Base-by-base conservation (phyloP, 2,113 vertebrate species). In the Taxidea taxus region DNA sequence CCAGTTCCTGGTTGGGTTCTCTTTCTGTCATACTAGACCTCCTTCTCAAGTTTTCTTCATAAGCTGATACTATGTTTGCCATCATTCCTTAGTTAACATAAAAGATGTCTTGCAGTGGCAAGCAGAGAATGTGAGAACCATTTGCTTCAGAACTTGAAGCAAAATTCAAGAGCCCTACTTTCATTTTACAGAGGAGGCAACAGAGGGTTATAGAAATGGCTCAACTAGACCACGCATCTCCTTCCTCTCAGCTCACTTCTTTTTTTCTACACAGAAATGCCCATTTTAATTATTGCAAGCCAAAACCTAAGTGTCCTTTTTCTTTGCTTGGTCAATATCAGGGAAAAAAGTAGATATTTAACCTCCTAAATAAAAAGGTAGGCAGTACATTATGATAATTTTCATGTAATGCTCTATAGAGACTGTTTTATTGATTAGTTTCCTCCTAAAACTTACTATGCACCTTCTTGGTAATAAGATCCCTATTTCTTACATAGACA, bases 391-490 rank as follows among this genome's bases (percentile, higher is more conserved):
- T 56, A n/a, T 81, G 31, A 18, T 70, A 91, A 91, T 29, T 81
- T 39, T 23, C 64, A 88, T 3, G 4, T 60, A 87, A 80, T 31
- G 75, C 58, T 87, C 74, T 42, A 54, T 1, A 68, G 75, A 70
- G 47, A 58, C 9, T 6, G 37, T 88, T 95, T 85, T 91, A 54
- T 37, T 94, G 39, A 93, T 77, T 87, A 60, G 47, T 84, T 90
- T 97, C 62, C 70, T 54, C 81, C 87, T 91, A 75, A 95, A 92
- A 88, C 6, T 75, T 54, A 68, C 31, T 37, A 25, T 56, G 9
- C 83, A 62, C 58, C 4, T 87, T 90, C 94, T 62, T 80, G 51
- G 31, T 80, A 86, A 74, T 64, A 91, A 90, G 74, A 87, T 87
- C 70, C 29, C 47, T 23, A 49, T 29, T 34, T 7, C 39, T 39